Evolutionary conservation across 2,888 invertebrate genomes (phyloP), one percentile per base, ranked within the genome.

Genomic region (Orgyia antiqua): DNA sequence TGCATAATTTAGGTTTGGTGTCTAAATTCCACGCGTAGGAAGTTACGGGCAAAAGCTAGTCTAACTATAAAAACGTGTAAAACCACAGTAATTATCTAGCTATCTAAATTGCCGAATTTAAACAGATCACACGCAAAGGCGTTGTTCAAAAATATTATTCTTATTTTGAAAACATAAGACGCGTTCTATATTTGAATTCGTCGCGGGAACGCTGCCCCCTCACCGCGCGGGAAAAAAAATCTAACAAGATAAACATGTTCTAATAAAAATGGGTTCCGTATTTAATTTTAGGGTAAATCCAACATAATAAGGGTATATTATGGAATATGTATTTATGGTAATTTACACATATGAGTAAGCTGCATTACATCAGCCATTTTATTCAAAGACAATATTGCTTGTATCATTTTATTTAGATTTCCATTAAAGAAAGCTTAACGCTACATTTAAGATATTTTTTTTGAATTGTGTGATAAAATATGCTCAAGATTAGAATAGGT

Each of bases 131-230:
- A 80, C 83, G 79, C 82, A 70, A 75, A 73, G 79, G 64, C 64
- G 71, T 72, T 73, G 70, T 70, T 68, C 70, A 61, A 71, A 74
- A 74, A 52, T 69, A 68, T 69, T 70, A 51, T 66, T 68, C 58
- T 63, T 63, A 64, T 69, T 73, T 58, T 39, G 42, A 68, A 69
- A 69, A 68, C 64, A 62, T 58, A 58, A 59, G 66, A 58, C 65
- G 58, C 54, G 68, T 76, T 78, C 79, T 83, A 83, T 72, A 78
- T 83, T 76, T 73, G 73, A 75, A 71, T 60, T 60, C 78, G 54
- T 72, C 66, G 82, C 82, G 78, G 82, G 79, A 77, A 68, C 59
- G 57, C 46, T 58, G n/a, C 67, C 77, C 75, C 70, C 69, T 67
- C 48, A 53, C 52, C 48, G 51, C 51, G 46, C 52, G 46, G 50